Conservation (phyloP, 2,113 vertebrate genomes). For the Catagonus wagneri region DNA sequence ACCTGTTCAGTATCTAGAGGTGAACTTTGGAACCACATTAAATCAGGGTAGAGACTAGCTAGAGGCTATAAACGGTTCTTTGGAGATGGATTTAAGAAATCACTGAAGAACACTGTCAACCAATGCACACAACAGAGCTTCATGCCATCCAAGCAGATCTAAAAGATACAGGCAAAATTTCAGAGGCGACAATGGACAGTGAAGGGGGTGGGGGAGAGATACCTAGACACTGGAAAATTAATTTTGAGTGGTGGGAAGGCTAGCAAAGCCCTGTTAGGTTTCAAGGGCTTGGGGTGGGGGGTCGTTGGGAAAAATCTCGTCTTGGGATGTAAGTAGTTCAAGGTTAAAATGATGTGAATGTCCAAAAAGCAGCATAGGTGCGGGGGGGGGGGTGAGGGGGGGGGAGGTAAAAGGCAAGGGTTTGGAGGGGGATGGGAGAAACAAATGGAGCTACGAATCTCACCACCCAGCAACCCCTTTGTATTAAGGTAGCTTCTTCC, state of each 20-base stretch:
- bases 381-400: too few species aligned
- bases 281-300: not conserved
- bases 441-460: not conserved
- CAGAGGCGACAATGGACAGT: constrained; percentile 52
- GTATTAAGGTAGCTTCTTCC: not conserved
- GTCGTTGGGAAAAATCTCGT: not conserved
- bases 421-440: not conserved
- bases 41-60: constrained; percentile 24
- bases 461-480: not conserved
- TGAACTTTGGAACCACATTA: constrained; percentile 81
- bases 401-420: not conserved
- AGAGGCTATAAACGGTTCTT: constrained; percentile 10
- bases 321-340: constrained; percentile 44
- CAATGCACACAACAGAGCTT: not conserved
- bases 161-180: constrained; percentile 40
- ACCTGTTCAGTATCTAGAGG: constrained; percentile 62
- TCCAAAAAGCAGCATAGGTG: not conserved
- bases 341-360: constrained; percentile 63
- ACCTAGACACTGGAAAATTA: not conserved
- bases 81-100: not conserved
- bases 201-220: not conserved
- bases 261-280: not conserved
- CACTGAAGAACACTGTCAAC: not conserved
- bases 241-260: not conserved
- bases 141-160: not conserved